Conservation (phyloP, 2,113 vertebrate species). For the Lamprotornis superbus region DNA sequence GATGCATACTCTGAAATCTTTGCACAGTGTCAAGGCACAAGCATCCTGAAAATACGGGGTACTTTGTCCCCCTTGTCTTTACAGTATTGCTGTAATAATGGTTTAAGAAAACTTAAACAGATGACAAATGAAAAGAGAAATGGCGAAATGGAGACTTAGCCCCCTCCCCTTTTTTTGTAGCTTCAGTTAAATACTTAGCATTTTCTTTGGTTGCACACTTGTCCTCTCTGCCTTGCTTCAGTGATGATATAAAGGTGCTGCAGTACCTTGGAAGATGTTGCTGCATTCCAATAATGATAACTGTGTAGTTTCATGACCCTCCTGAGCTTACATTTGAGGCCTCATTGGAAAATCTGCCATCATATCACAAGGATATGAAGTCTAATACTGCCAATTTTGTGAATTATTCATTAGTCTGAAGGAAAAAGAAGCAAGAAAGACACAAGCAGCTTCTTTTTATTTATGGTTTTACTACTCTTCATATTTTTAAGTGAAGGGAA, state of each 20-base stretch:
- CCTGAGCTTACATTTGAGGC: slow-evolving; percentile 55
- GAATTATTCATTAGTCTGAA: slow-evolving; percentile 61
- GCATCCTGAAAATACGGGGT: background rate
- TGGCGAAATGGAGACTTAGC: background rate
- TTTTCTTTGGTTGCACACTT: slow-evolving; percentile 13
- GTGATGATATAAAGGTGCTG: slow-evolving; percentile 45
- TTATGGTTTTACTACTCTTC: slow-evolving; percentile 33
- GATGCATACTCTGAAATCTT: background rate
- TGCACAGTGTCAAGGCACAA: background rate
- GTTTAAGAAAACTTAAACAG: background rate
- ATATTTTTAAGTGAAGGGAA: slow-evolving; percentile 13
- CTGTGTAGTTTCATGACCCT: slow-evolving; percentile 58
- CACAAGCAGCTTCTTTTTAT: background rate
- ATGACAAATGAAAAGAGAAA: background rate
- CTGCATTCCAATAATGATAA: slow-evolving; percentile 41
- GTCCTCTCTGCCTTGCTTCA: slow-evolving; percentile 12
- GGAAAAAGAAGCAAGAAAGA: slow-evolving; percentile 2
- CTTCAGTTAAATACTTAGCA: background rate
- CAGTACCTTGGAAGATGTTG: slow-evolving; percentile 32
- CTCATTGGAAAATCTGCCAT: slow-evolving; percentile 56
- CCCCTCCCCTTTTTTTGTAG: background rate
- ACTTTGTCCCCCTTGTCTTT: background rate
- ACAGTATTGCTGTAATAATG: background rate
- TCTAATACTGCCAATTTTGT: slow-evolving; percentile 38
- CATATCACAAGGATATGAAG: slow-evolving; percentile 52